Base-by-base conservation (phyloP, 2,797 vertebrate species). In the Sciurus carolinensis region DNA sequence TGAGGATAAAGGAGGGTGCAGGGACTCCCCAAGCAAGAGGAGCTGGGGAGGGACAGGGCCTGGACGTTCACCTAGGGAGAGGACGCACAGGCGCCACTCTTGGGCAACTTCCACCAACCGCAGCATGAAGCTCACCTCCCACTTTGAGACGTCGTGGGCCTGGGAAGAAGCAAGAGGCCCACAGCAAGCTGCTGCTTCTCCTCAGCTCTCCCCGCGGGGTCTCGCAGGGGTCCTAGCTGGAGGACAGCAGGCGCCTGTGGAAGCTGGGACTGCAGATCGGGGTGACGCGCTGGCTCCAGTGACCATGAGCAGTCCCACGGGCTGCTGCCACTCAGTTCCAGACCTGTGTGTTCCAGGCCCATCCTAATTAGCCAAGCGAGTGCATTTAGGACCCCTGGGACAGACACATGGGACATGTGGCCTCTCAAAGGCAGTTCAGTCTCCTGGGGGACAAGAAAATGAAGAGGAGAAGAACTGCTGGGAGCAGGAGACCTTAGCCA, bases 91-190 rank as follows among this genome's bases (percentile, higher is more conserved):
- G 22, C 17, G 47, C 59, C 64, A 8, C 8, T 82, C 28, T 1
- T 36, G n/a, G 67, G 2, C 5, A 5, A 4, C 14, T 15, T 0
- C 18, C 10, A 2, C 30, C 30, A 3, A 22, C 3, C 3, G 0
- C 1, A 0, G 0, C 26, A 6, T 1, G 3, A 0, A 15, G 30
- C 18, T 33, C 0, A 0, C 13, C 22, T 62, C 57, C 9, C 0
- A 3, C 18, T 3, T 28, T 0, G 1, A 9, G 50, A 5, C 20
- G 15, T 2, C 30, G 33, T 8, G 10, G 2, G 22, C 24, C 11
- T 73, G 14, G 12, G 2, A 24, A 11, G 1, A 4, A 26, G 66
- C 64, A 36, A 1, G 15, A 14, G 0, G 1, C 3, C 26, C 22
- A n/a, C 24, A 13, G 17, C 3, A 1, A 20, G 22, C 1, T 7